Percentiles rank a stretch among this genome's conserved stretches.
Conservation (phyloP, 1,140 invertebrate genomes). For the Diabrotica virgifera region DNA sequence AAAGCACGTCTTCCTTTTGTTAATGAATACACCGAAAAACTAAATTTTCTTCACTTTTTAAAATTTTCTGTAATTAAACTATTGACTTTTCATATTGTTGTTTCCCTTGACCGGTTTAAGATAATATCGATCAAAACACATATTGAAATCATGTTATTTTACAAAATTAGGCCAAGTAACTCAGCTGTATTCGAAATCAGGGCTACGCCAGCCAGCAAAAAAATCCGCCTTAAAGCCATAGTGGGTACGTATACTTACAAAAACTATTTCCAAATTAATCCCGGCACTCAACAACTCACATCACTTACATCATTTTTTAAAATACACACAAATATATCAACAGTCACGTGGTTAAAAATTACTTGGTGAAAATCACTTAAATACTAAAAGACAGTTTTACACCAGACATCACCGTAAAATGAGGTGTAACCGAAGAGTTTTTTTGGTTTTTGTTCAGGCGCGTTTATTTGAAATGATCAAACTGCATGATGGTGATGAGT, state of each 20-base stretch:
- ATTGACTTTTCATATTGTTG: no score
- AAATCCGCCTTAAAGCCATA: slow-evolving; percentile 15
- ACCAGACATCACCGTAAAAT: no score
- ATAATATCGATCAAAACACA: no score
- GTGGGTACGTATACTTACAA: slow-evolving; percentile 4
- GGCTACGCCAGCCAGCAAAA: slow-evolving; percentile 3
- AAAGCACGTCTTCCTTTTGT: no score
- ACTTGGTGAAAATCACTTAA: no score
- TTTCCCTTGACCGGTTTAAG: no score
- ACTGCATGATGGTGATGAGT: slow-evolving; percentile 6
- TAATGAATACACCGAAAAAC: no score
- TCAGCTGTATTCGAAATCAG: slow-evolving; percentile 13
- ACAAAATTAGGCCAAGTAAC: background rate
- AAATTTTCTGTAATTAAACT: no score
- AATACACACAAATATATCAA: slow-evolving; percentile 3
- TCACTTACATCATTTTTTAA: slow-evolving; percentile 18
- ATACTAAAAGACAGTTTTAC: no score
- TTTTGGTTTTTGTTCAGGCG: background rate
- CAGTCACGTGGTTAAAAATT: background rate
- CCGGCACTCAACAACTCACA: slow-evolving; percentile 10
- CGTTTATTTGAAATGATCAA: slow-evolving; percentile 12
- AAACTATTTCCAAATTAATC: background rate
- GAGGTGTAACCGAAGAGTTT: background rate
- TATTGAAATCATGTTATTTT: no score
- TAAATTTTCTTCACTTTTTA: no score